A percentile compares a stretch with the other conserved stretches of the same genome.
Conservation (phyloP, 2,888 invertebrate species). For the Stratiomys singularior region DNA sequence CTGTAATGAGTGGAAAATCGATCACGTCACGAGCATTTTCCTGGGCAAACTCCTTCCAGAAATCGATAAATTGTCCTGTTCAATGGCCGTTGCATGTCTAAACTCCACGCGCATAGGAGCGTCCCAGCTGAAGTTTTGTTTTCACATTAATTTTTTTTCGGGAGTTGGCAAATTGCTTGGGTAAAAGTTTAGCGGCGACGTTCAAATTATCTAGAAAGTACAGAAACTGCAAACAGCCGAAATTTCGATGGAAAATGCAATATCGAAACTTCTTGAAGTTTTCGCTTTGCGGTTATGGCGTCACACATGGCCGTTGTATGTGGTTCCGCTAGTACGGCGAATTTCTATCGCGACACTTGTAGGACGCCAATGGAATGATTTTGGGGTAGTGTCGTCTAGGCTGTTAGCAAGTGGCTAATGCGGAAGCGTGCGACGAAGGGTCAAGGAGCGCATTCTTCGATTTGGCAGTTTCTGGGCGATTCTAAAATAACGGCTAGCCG, state of each 20-base stretch:
- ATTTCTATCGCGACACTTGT: not conserved
- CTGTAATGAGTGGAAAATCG: constrained; percentile 1
- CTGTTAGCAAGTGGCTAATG: not conserved
- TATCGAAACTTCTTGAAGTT: not conserved
- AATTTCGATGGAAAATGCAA: too few relatives aligned
- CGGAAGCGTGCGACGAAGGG: not conserved
- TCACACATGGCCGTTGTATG: too few relatives aligned
- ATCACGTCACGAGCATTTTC: not conserved
- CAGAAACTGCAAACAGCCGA: too few relatives aligned
- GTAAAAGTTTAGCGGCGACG: too few relatives aligned
- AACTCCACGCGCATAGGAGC: not conserved
- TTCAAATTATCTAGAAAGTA: too few relatives aligned
- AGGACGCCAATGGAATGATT: too few relatives aligned
- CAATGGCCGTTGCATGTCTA: constrained; percentile 11
- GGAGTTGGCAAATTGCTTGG: too few relatives aligned
- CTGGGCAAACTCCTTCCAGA: constrained; percentile 22
- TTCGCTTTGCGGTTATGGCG: constrained; percentile 1
- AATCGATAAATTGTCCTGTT: constrained; percentile 23
- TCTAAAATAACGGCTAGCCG: not conserved
- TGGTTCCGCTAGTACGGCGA: not conserved
- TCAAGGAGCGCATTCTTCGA: not conserved
- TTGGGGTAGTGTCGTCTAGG: too few relatives aligned
- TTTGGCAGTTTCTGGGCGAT: not conserved
- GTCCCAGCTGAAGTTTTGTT: not conserved
- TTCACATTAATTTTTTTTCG: too few relatives aligned